Evolutionary conservation across 1,140 invertebrate genomes (phyloP), one percentile per base, ranked within the genome.

Genomic region (Ceratitis capitata): DNA sequence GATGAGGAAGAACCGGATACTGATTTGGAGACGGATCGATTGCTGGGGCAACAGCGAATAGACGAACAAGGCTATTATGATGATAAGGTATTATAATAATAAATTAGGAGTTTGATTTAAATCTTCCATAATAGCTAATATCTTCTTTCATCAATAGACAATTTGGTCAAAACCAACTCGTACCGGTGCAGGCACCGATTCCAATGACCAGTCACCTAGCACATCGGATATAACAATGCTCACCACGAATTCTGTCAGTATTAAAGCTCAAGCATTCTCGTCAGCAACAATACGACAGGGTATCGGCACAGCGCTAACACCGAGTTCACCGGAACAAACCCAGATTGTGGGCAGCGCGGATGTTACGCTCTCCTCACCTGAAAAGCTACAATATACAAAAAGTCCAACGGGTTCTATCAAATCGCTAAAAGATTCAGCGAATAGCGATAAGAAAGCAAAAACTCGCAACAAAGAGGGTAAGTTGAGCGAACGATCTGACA

Each of bases 21-120:
- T 0, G 97, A 97, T 91, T 93, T 97, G 85, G 97, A 98, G 92
- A 98, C 97, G 23, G 97, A 98, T 92, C 93, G 97, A 87, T 92
- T 98, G 61, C 93, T 98, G 26, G 97, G 97, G 7, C 96, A 98
- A 91, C 97, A 98, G 89, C 93, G 96, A 87, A 96, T 96, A 19
- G 96, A 97, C 86, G 97, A 98, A 90, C 96, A 96, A 92, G 96
- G 96, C 85, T 98, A 97, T 91, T 98, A 96, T 89, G 96, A 96
- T 89, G 96, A 97, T 84, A 97, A 97, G 94, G 90, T 92, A 16
- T n/a, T 16, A 7, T 35, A 35, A n/a, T 26, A 69, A 23, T 9
- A 29, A 35, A 69, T 12, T 69, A 39, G n/a, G 3, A 7, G 23
- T 61, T 61, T 6, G 4, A 16, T 26, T 32, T 0, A n/a, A 26